Conservation (phyloP, 1,140 invertebrate species). For the Oppia nitens region DNA sequence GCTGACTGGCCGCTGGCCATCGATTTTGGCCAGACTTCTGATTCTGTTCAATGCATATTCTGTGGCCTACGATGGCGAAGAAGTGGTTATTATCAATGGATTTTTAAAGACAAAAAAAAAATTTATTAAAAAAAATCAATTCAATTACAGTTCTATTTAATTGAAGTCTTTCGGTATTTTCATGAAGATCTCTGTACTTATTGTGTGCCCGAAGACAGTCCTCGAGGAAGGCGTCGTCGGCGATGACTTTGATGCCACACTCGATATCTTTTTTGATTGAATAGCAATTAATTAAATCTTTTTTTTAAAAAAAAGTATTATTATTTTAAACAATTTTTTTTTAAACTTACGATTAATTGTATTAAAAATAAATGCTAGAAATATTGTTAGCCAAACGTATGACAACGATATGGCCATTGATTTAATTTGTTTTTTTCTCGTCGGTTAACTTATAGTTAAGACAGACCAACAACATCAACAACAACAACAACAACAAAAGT, state of each 20-base stretch:
- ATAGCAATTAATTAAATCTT: too few species aligned
- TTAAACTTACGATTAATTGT: too few species aligned
- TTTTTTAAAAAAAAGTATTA: too few species aligned
- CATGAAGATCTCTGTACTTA: neutral
- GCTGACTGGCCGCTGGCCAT: neutral
- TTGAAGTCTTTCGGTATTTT: slow-evolving; percentile 2
- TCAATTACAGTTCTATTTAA: slow-evolving; percentile 8
- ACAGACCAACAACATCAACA: too few species aligned
- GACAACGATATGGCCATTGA: too few species aligned
- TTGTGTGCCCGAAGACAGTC: slow-evolving; percentile 1
- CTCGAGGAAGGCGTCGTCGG: slow-evolving; percentile 4
- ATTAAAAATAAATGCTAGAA: too few species aligned
- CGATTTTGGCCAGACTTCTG: slow-evolving; percentile 6
- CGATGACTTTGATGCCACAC: neutral
- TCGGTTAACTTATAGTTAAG: too few species aligned
- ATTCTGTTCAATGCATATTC: slow-evolving; percentile 6
- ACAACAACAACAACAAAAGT: too few species aligned
- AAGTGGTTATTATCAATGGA: neutral
- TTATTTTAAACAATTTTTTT: too few species aligned
- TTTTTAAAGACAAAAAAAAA: neutral
- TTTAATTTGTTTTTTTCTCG: too few species aligned
- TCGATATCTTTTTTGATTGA: neutral
- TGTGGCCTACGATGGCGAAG: neutral
- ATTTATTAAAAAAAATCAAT: neutral
- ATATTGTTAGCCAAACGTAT: too few species aligned